Conservation (phyloP, 2,888 invertebrate genomes). For the Melikaiella ostensackeni region DNA sequence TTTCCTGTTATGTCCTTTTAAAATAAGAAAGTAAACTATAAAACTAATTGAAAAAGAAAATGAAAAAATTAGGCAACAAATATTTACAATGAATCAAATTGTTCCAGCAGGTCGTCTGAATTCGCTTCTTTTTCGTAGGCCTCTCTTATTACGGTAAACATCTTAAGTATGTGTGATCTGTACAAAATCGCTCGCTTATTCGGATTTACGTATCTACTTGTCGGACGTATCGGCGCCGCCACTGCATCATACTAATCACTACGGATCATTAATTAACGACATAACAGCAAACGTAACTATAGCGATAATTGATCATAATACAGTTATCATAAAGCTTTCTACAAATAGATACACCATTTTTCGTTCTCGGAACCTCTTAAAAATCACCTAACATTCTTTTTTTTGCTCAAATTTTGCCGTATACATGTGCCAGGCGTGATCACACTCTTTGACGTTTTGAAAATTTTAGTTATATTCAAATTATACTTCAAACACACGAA, state of each 20-base stretch:
- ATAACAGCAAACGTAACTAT: slow-evolving; percentile 73
- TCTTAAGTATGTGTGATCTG: slow-evolving; percentile 60
- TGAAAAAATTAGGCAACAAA: slow-evolving; percentile 9
- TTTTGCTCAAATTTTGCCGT: slow-evolving; percentile 72
- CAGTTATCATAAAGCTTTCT: slow-evolving; percentile 70
- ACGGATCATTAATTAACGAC: slow-evolving; percentile 67
- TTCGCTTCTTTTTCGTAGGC: slow-evolving; percentile 8
- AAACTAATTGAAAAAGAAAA: slow-evolving; percentile 1
- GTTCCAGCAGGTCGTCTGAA: slow-evolving; percentile 1
- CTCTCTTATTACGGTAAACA: slow-evolving; percentile 48
- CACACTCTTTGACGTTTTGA: slow-evolving; percentile 69
- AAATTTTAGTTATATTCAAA: slow-evolving; percentile 50
- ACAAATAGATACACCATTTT: slow-evolving; percentile 70
- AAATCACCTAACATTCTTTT: slow-evolving; percentile 65
- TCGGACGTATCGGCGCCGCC: slow-evolving; percentile 73
- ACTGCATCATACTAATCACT: slow-evolving; percentile 61
- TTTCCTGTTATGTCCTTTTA: not conserved
- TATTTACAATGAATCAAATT: slow-evolving; percentile 27
- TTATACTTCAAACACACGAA: slow-evolving; percentile 55
- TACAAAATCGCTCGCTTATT: slow-evolving; percentile 65
- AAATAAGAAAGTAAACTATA: slow-evolving; percentile 23
- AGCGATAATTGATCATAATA: slow-evolving; percentile 60
- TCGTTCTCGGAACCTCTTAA: slow-evolving; percentile 45
- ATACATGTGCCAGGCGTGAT: slow-evolving; percentile 74
- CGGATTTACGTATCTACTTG: slow-evolving; percentile 69